Conservation (phyloP, 2,113 vertebrate species). For the Salvator merianae region DNA sequence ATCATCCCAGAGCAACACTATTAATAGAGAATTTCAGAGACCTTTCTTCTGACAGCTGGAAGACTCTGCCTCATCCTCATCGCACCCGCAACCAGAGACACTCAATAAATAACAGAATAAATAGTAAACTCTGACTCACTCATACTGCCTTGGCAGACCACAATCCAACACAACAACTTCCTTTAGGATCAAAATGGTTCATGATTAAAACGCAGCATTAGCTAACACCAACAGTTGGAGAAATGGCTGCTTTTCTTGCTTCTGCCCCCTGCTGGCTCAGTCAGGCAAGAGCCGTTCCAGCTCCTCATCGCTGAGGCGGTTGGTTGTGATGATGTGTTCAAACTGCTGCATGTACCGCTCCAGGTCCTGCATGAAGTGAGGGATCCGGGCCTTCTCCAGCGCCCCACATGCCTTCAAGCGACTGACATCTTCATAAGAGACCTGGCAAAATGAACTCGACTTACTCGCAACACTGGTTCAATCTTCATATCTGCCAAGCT, state of each 20-base stretch:
- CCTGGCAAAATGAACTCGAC: slow-evolving; percentile 70
- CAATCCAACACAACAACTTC: not conserved
- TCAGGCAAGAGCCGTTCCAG: slow-evolving; percentile 84
- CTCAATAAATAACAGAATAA: slow-evolving; percentile 23
- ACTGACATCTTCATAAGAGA: slow-evolving; percentile 92
- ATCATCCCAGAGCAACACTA: not conserved
- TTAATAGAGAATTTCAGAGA: not conserved
- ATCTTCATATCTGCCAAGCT: not conserved
- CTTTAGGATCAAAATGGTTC: not conserved
- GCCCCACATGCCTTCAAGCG: slow-evolving; percentile 81
- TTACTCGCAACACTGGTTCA: not conserved
- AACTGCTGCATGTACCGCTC: slow-evolving; percentile 88
- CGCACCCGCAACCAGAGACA: slow-evolving; percentile 10
- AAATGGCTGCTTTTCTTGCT: not conserved
- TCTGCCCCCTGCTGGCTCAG: slow-evolving; percentile 56
- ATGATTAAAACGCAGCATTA: no score
- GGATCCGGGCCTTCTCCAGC: slow-evolving; percentile 82
- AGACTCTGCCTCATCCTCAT: not conserved
- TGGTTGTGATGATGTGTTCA: slow-evolving; percentile 88
- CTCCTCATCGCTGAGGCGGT: slow-evolving; percentile 84
- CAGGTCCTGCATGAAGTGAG: slow-evolving; percentile 94
- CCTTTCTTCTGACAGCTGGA: accelerated
- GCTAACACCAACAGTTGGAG: not conserved
- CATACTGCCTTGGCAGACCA: not conserved
- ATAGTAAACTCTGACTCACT: slow-evolving; percentile 5